Conservation (phyloP, 2,888 invertebrate species). For the Caenorhabditis zanzibari region DNA sequence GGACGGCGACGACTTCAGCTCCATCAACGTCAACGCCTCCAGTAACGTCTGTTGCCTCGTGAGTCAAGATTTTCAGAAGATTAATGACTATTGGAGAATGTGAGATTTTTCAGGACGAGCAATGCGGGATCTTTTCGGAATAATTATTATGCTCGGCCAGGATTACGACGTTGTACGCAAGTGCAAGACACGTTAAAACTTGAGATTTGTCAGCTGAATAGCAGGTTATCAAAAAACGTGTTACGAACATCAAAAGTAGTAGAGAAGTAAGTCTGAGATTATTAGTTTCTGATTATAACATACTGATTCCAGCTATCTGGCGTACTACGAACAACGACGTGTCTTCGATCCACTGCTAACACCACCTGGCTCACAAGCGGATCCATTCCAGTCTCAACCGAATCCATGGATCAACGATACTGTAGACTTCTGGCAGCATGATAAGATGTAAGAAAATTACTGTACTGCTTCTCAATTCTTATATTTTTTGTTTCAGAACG, state of each 20-base stretch:
- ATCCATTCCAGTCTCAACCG: conserved; percentile 85
- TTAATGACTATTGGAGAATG: conserved; percentile 3
- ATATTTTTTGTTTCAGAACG: conserved; percentile 78
- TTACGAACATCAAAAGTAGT: conserved; percentile 95
- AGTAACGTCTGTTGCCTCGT: conserved; percentile 45
- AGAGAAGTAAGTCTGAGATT: conserved; percentile 89
- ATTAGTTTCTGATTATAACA: background rate
- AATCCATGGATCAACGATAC: conserved; percentile 98
- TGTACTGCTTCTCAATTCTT: background rate
- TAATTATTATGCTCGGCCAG: conserved; percentile 79
- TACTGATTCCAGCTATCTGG: conserved; percentile 68
- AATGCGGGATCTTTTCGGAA: conserved; percentile 75
- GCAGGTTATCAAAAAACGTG: conserved; percentile 89
- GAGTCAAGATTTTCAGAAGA: conserved; percentile 24
- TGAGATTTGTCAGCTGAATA: conserved; percentile 87
- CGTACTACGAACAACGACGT: conserved; percentile 90
- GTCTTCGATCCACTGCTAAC: conserved; percentile 97
- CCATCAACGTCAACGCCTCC: conserved; percentile 55
- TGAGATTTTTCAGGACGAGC: conserved; percentile 39
- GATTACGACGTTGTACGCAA: conserved; percentile 81
- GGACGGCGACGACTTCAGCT: conserved; percentile 32
- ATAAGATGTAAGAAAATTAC: conserved; percentile 87
- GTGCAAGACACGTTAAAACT: conserved; percentile 86
- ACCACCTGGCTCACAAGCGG: conserved; percentile 89
- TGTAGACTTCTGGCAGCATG: conserved; percentile 97